Evolutionary conservation across 2,113 vertebrate species (phyloP), one percentile per base, ranked within the genome.

Genomic region (Mesitornis unicolor): DNA sequence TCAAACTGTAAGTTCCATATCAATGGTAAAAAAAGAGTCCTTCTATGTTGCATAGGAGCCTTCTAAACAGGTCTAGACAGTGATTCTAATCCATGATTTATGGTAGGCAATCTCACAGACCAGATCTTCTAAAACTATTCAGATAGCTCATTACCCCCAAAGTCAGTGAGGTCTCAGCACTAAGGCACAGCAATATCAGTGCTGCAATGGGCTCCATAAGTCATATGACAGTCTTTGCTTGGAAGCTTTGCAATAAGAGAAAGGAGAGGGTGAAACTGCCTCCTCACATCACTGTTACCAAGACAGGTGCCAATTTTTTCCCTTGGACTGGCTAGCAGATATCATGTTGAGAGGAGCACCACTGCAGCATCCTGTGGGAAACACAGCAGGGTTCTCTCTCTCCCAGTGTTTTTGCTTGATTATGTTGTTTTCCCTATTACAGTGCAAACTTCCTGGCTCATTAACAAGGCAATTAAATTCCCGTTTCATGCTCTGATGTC

Each of bases 361-460:
- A 19, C 31, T 31, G 10, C n/a, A 89, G 6, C 6, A 48, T 28
- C 42, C 61, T 50, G 7, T 54, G 26, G 20, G 60, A 25, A 65
- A 17, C 3, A 19, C 2, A 16, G 35, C 1, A 3, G 1, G 4
- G 8, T 48, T 61, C 4, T 26, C 3, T 69, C 26, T 60, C 36
- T 74, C 51, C 22, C 1, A 0, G 9, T 29, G 33, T 6, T 78
- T 84, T 91, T 90, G 3, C 16, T 57, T 68, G 33, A 19, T 25
- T 54, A 51, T 9, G 8, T 10, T 67, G 10, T 4, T 78, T 77
- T 70, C 29, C 21, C 6, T 69, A 13, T 11, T 61, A 60, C 7
- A 40, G 13, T 71, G 12, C 31, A 45, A 67, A 16, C 15, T 43
- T 18, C 8, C 26, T 82, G 36, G 1, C 29, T 43, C 24, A 2